These are phyloP conservation scores for Neomorphus geoffroyi DNA, from an alignment of 2,797 vertebrate species.

Conservation along the genomic window DNA sequence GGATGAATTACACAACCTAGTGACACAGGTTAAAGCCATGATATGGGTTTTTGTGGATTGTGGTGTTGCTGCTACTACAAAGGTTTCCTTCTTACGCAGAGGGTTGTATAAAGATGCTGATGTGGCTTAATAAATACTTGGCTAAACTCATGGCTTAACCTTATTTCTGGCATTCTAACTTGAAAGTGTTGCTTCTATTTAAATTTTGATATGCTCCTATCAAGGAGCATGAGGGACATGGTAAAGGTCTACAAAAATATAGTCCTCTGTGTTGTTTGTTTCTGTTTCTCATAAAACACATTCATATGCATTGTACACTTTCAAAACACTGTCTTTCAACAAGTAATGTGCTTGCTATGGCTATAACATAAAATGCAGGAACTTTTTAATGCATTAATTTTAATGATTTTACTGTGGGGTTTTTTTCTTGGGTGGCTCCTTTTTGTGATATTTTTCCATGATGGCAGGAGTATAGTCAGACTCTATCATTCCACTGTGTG, in stretches of 20 bases:
- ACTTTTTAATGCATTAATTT: not conserved
- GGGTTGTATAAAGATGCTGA: not conserved
- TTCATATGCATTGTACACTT: not conserved
- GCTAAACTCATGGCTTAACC: constrained; percentile 12
- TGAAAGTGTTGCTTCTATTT: constrained; percentile 11
- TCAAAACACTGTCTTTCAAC: constrained; percentile 13
- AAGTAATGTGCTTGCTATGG: constrained; percentile 11
- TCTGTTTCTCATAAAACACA: constrained; percentile 56
- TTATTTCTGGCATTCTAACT: constrained; percentile 43
- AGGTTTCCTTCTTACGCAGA: not conserved
- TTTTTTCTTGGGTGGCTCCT: not conserved
- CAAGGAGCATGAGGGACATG: not conserved
- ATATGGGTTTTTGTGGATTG: not conserved
- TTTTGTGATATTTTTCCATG: not conserved
- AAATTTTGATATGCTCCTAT: not conserved
- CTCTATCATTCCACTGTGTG: not conserved
- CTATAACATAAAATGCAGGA: not conserved
- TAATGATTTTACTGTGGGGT: not conserved
- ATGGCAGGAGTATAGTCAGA: not conserved
- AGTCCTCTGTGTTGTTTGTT: constrained; percentile 42
- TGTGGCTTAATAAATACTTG: not conserved
- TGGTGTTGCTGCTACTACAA: not conserved
- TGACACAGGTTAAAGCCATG: not conserved
- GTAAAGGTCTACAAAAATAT: not conserved
- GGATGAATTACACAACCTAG: not conserved